Evolutionary conservation across 2,797 vertebrate genomes (phyloP), one percentile per base, ranked within the genome.

Genomic region (Sebastes umbrosus): DNA sequence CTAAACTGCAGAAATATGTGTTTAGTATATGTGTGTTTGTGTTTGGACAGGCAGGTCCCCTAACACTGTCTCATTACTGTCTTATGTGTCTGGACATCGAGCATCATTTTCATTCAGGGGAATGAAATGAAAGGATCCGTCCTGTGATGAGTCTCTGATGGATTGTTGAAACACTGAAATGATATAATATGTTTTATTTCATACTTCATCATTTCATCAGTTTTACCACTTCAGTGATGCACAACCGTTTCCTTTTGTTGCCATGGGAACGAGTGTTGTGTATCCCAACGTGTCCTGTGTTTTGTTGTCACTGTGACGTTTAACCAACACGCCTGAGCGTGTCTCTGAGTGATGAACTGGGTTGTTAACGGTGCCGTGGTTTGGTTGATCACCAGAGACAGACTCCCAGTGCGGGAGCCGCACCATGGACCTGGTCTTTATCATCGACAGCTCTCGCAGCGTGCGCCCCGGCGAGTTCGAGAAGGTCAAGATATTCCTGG

Each of bases 361-460:
- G 6, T 58, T 55, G 82, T 59, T 85, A 89, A 87, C 80, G 58
- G 73, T 82, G 77, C 79, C 83, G 52, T 90, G 90, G 80, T 91
- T 88, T 93, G 90, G 90, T 94, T 90, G 83, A 84, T 93, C 92
- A 92, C 88, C 92, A 96, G 96, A 93, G 79, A 93, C 92, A 77
- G 95, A 95, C 65, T 91, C 92, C 84, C 91, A 93, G 87, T 99
- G 98, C 70, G 95, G 95, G 73, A 94, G 96, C 31, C 97, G 96
- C 1, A 96, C 97, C 0, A 79, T 99, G 6, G 98, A 99, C 93
- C 96, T 99, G 58, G 98, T 99, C 85, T 96, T 99, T 94, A 97
- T 99, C 69, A 97, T 99, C 0, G 98, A 99, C 58, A 98, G 98
- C 75, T 99, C 98, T 87, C 98, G 99, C 90, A 99, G 98, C 0